Base-by-base conservation (phyloP, 2,888 invertebrate genomes). In the Alloplasta piceator region DNA sequence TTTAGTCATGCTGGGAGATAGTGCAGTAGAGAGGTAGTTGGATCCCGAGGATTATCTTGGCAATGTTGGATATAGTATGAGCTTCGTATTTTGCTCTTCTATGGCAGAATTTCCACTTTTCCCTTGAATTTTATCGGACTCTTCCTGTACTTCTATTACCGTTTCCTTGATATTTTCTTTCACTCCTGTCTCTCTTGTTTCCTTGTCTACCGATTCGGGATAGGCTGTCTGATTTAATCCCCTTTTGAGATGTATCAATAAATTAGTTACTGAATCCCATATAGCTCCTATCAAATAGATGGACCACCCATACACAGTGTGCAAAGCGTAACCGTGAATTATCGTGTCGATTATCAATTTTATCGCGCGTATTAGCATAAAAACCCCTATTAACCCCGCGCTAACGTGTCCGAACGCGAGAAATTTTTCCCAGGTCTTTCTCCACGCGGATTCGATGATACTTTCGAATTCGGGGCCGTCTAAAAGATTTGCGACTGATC, bases 371-470 rank as follows among this genome's bases (percentile, higher is more conserved):
- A 78, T n/a, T 7, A 68, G 38, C 5, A 73, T 58, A 12, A 78
- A 9, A 4, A 79, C 63, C 3, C 76, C 67, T 1, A 82, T 60
- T 9, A 83, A 9, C 52, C 78, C 85, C 2, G 82, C 82, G 48
- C 77, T 80, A 0, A 70, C 61, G 1, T 71, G 64, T 36, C 82
- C 82, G 48, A 82, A 82, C 5, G 39, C 41, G 3, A 78, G 16
- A 46, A 82, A 82, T 12, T 55, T 58, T 0, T 46, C 26, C 78
- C 78, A 78, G 6, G 58, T 68, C 36, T 48, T 46, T 9, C 60
- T 36, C 80, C 82, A 84, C n/a, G 73, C 63, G 16, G 38, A 50
- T 16, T 73, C 55, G 3, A 63, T 66, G 7, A 82, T 46, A 56
- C 67, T 66, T 52, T 78, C 48, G 7, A 79, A 10, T 3, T 73